phyloP scores from a whole-genome alignment of 2,113 vertebrate genomes.

The Crocuta crocuta region DNA sequence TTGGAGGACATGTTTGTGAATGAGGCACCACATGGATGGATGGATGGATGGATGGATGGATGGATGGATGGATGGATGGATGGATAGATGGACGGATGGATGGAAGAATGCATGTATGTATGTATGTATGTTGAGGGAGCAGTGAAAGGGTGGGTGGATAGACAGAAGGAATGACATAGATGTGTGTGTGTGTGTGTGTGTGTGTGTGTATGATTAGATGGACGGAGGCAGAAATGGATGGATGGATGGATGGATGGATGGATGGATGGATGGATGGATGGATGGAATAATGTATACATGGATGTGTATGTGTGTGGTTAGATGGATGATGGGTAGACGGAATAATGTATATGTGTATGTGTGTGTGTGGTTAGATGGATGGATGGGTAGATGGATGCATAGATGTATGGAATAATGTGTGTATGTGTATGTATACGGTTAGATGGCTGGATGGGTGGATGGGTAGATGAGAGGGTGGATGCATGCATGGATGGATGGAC shows the following conservation, averaged over 20 bases:
- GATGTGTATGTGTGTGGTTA: too few species aligned
- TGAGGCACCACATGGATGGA: background rate
- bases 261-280: too few species aligned
- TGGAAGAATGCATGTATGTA: background rate
- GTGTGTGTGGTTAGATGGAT: fast-evolving
- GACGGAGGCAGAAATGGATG: too few species aligned
- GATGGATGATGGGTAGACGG: too few species aligned
- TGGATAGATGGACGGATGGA: background rate
- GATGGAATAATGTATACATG: too few species aligned
- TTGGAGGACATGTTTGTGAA: background rate
- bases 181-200: too few species aligned
- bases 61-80: fast-evolving
- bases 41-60: background rate
- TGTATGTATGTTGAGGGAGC: too few species aligned
- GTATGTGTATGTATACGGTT: too few species aligned
- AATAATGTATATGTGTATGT: background rate
- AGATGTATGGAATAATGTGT: fast-evolving
- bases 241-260: too few species aligned
- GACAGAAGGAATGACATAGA: too few species aligned
- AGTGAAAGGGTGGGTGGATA: too few species aligned
- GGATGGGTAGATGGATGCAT: fast-evolving
- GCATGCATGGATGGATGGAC: background rate
- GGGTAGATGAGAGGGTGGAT: background rate
- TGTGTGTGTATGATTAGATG: too few species aligned
- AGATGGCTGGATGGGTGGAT: fast-evolving